Conservation (phyloP, 1,140 invertebrate genomes). For the Nylanderia fulva region DNA sequence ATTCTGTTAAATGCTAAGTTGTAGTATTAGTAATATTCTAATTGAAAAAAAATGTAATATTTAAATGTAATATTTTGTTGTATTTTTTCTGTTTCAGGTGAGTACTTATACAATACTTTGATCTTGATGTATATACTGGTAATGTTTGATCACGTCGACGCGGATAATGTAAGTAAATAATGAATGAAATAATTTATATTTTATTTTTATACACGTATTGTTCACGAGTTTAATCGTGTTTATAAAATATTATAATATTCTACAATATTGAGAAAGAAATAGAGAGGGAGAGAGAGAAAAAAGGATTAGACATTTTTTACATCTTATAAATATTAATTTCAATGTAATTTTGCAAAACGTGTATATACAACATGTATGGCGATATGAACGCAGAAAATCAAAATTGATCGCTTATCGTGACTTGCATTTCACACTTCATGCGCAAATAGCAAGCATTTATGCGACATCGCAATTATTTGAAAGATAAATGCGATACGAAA, state of each 20-base stretch:
- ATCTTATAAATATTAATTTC: background rate
- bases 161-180: constrained; percentile 31
- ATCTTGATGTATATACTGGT: background rate
- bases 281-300: too few species aligned
- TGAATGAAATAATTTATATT: background rate
- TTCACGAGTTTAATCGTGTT: background rate
- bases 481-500: background rate
- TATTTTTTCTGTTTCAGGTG: constrained; percentile 45
- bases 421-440: constrained; percentile 18
- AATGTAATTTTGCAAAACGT: background rate
- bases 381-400: background rate
- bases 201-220: background rate
- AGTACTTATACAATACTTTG: background rate
- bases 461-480: background rate
- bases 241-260: background rate
- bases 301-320: background rate
- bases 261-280: background rate
- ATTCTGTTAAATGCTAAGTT: background rate
- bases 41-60: background rate
- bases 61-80: constrained; percentile 4
- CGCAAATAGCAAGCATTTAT: constrained; percentile 9
- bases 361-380: background rate
- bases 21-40: background rate
- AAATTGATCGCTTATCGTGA: background rate
- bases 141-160: background rate